Evolutionary conservation across 1,140 invertebrate genomes (phyloP).

Genomic region (Apis florea): DNA sequence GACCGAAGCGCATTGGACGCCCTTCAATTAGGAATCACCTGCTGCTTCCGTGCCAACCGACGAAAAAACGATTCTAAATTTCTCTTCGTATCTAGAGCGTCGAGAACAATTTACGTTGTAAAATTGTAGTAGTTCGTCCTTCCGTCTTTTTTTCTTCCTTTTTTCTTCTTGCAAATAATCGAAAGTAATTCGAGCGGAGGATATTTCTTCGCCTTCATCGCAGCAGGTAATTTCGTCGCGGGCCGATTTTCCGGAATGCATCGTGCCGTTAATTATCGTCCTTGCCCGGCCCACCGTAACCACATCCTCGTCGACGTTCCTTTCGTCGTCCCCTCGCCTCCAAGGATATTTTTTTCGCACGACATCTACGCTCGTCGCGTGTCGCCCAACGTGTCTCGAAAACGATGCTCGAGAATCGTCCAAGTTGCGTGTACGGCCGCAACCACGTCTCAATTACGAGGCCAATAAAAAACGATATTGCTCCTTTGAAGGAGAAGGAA

Average conservation of each 20-base stretch:
- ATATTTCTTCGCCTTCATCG: neutral
- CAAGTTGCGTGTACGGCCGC: slow-evolving; percentile 62
- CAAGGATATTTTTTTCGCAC: neutral
- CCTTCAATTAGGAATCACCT: slow-evolving; percentile 72
- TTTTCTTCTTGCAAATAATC: neutral
- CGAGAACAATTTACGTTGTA: no score
- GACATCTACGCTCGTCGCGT: slow-evolving; percentile 10
- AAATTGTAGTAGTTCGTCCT: no score
- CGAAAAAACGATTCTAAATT: no score
- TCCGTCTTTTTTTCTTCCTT: no score
- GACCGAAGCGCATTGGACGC: slow-evolving; percentile 62
- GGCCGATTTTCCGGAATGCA: neutral
- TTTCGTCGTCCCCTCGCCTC: neutral
- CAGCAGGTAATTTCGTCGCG: neutral
- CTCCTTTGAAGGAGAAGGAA: neutral
- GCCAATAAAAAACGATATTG: slow-evolving; percentile 70
- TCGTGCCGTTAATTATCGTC: slow-evolving; percentile 5
- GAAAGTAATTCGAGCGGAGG: neutral
- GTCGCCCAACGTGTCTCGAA: slow-evolving; percentile 41
- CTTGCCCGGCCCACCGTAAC: neutral
- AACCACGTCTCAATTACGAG: slow-evolving; percentile 73
- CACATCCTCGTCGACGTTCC: neutral
- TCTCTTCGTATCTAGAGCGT: no score
- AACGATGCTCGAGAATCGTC: slow-evolving; percentile 65
- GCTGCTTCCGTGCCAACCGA: slow-evolving; percentile 61